These are phyloP conservation scores for Alethe castanea DNA, from an alignment of 2,113 vertebrate species.

Conservation along the genomic window DNA sequence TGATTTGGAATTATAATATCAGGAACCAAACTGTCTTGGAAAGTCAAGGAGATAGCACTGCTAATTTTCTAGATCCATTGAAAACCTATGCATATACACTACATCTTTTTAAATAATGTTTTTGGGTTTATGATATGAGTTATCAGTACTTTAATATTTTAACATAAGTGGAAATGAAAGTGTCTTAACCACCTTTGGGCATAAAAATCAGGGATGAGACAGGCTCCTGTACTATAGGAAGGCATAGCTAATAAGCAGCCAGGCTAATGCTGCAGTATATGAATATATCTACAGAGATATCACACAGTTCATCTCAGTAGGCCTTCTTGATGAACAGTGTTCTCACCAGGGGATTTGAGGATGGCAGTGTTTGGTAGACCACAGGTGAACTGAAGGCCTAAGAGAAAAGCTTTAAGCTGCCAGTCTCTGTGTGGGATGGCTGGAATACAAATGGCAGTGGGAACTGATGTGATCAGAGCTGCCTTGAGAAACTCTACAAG, in stretches of 20 bases:
- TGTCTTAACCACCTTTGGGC: not conserved
- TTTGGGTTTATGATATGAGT: not conserved
- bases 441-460: not conserved
- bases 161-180: not conserved
- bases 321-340: not conserved
- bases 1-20: not conserved
- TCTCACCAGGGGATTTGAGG: not conserved
- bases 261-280: not conserved
- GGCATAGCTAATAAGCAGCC: not conserved
- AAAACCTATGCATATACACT: not conserved
- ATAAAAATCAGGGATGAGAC: not conserved
- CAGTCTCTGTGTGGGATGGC: not conserved
- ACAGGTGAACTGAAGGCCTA: not conserved
- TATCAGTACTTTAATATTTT: not conserved
- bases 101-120: not conserved
- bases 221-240: not conserved
- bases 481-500: not conserved
- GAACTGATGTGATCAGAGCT: not conserved
- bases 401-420: not conserved
- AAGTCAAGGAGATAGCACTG: not conserved
- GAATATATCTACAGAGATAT: not conserved
- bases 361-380: not conserved
- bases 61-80: not conserved
- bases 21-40: not conserved
- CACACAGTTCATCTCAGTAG: rapidly evolving